Base-by-base conservation (phyloP, 2,888 invertebrate species). In the Folsomia candida region DNA sequence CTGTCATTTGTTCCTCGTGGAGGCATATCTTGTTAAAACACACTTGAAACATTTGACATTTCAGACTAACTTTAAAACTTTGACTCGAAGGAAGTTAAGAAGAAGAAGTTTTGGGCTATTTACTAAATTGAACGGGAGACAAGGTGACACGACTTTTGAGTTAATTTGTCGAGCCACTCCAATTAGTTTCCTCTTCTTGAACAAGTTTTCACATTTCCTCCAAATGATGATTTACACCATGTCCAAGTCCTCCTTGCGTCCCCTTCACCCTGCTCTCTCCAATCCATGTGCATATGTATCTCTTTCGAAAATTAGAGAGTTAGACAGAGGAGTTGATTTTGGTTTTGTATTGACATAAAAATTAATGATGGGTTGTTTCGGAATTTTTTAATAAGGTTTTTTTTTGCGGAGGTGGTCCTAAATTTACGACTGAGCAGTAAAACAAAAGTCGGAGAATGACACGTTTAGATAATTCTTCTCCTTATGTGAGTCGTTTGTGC, bases 311-410 rank as follows among this genome's bases (percentile, higher is more conserved):
- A n/a, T n/a, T n/a, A n/a, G n/a, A n/a, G n/a, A 37, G 37, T 37
- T 37, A 14, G 6, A 37, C 37, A 37, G 37, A 37, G 14, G 37
- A 37, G 37, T 37, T 37, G 37, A 37, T 37, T 37, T 37, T 37
- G 59, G 25, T 4, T 9, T 26, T 6, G 59, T 14, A 26, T 59
- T 29, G 62, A 26, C 22, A 28, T 14, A 22, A 20, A 62, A 71
- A 71, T 68, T 71, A 68, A 75, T 73, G 71, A 51, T 61, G 51
- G 68, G 61, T 64, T 65, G 62, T 69, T 59, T 51, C 72, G 72
- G 75, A 77, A 77, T 77, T 74, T 74, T 77, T 75, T 75, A 77
- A 77, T 77, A 77, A 77, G 75, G 69, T 51, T 51, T 65, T 64
- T 3, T 62, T 62, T 62, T 29, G n/a, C 4, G 22, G 29, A 62